These are phyloP conservation scores for Leucophenga varia DNA, from an alignment of 1,140 invertebrate genomes.

Conservation along the genomic window DNA sequence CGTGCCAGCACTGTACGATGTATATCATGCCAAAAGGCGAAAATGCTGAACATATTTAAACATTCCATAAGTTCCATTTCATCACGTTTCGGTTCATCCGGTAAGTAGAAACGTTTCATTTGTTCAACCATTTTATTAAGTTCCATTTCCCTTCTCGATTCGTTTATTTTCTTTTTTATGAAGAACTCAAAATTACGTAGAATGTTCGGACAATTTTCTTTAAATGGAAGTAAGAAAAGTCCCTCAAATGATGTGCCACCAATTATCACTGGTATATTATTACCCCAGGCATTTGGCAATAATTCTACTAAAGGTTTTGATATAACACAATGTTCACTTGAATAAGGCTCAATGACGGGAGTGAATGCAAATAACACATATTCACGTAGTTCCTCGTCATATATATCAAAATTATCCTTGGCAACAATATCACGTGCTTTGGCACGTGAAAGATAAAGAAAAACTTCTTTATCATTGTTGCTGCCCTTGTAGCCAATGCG, in stretches of 20 bases:
- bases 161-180: constrained; percentile 23
- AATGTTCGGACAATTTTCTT: constrained; percentile 19
- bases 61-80: constrained; percentile 25
- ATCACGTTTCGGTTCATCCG: constrained; percentile 34
- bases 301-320: constrained; percentile 25
- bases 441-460: constrained; percentile 25
- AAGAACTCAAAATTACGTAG: constrained; percentile 30
- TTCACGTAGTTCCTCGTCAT: constrained; percentile 30
- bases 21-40: constrained; percentile 55
- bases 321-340: constrained; percentile 29
- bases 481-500: constrained; percentile 32
- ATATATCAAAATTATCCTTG: constrained; percentile 29
- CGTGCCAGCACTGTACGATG: constrained; percentile 34
- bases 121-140: constrained; percentile 29
- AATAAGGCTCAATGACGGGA: constrained; percentile 45
- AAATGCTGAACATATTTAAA: not conserved
- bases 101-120: constrained; percentile 32
- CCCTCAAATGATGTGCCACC: constrained; percentile 55
- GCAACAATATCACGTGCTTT: constrained; percentile 23
- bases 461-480: constrained; percentile 26
- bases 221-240: constrained; percentile 28
- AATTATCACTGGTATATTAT: constrained; percentile 57
- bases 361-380: constrained; percentile 36
- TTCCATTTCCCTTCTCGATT: constrained; percentile 11
- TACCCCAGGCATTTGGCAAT: constrained; percentile 38